Evolutionary conservation across 2,888 invertebrate genomes (phyloP).

Genomic region (Netelia melanura): DNA sequence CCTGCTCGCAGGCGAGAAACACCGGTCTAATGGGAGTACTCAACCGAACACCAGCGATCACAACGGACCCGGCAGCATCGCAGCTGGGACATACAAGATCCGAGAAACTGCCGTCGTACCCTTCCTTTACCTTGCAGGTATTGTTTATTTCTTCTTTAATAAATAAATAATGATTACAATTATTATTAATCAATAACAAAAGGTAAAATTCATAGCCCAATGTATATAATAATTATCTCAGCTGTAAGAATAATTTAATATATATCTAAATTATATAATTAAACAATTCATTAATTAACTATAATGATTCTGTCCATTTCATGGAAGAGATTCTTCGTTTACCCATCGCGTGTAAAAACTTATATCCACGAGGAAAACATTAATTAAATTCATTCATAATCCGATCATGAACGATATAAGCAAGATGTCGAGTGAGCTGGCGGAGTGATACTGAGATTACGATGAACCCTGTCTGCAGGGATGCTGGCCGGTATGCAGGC

Average conservation of each 20-base stretch:
- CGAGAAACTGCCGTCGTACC: constrained; percentile 19
- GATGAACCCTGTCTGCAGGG: constrained; percentile 62
- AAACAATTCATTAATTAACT: too few species aligned
- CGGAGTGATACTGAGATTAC: constrained; percentile 58
- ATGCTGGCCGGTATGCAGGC: constrained; percentile 34
- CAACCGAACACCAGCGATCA: constrained; percentile 33
- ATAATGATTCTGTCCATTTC: not conserved
- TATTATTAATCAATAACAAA: not conserved
- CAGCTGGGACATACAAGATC: constrained; percentile 51
- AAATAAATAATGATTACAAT: not conserved
- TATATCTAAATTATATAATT: too few species aligned
- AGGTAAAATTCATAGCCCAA: not conserved
- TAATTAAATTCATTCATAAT: constrained; percentile 9
- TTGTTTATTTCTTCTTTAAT: not conserved
- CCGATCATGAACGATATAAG: not conserved
- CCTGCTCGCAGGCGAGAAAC: constrained; percentile 55
- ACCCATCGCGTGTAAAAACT: not conserved
- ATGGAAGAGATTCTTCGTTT: not conserved
- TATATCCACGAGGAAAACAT: not conserved
- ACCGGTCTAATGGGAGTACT: constrained; percentile 50
- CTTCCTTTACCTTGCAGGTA: constrained; percentile 49
- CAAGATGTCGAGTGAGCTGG: constrained; percentile 24
- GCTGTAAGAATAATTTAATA: not conserved
- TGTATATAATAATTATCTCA: not conserved
- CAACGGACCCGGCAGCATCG: constrained; percentile 11